A percentile compares a stretch with the other conserved stretches of the same genome.
Evolutionary conservation across 2,797 vertebrate species (phyloP).

Genomic region (Catharus ustulatus): DNA sequence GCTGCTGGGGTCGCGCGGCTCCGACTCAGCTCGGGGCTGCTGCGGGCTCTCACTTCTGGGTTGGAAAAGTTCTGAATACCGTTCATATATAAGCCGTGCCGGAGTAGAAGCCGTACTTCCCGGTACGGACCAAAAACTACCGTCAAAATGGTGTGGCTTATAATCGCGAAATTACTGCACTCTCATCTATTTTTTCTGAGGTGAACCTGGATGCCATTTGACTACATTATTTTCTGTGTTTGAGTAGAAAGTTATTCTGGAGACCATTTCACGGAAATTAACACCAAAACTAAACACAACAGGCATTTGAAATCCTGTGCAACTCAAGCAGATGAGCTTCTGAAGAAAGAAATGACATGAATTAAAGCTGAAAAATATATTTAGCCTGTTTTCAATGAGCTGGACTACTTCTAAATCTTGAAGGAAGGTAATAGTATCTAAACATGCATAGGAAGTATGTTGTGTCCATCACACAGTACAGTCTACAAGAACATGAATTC

Average conservation of each 20-base stretch:
- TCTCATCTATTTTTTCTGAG: neutral
- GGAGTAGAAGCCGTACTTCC: no score
- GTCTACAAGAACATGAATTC: neutral
- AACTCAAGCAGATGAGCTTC: neutral
- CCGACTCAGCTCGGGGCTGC: no score
- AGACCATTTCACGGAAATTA: neutral
- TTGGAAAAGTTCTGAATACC: no score
- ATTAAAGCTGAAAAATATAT: neutral
- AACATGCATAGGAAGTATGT: neutral
- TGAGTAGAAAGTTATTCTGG: neutral
- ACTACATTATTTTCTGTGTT: neutral
- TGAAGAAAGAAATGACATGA: accelerated
- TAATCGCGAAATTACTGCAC: no score
- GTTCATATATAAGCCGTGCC: no score
- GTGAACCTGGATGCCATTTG: neutral
- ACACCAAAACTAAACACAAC: neutral
- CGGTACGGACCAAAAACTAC: no score
- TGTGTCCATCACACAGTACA: neutral
- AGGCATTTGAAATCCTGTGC: neutral
- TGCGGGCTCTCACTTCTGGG: no score
- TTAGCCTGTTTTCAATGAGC: neutral
- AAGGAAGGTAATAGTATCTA: neutral
- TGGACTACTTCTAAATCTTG: neutral
- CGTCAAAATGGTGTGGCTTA: no score
- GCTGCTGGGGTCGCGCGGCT: no score